Evolutionary conservation across 1,140 invertebrate species (phyloP).

Genomic region (Drosophila mauritiana): DNA sequence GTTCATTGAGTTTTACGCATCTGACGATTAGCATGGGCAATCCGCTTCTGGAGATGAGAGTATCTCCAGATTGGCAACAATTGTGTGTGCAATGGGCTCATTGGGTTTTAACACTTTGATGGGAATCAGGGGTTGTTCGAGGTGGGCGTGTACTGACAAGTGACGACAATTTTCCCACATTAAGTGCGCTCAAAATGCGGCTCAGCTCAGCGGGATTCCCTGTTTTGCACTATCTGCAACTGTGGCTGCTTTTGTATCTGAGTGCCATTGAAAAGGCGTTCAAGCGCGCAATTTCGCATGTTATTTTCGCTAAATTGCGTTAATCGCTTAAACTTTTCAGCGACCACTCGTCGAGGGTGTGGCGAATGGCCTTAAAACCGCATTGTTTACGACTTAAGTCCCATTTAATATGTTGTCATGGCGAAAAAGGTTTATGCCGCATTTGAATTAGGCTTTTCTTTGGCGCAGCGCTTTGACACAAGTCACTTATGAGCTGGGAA

Average conservation of each 20-base stretch:
- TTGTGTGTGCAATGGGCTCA: slow-evolving; percentile 40
- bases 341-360: slow-evolving; percentile 8
- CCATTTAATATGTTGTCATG: slow-evolving; percentile 65
- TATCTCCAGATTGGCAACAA: slow-evolving; percentile 64
- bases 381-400: slow-evolving; percentile 54
- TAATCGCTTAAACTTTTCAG: slow-evolving; percentile 79
- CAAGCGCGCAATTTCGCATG: slow-evolving; percentile 72
- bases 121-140: slow-evolving; percentile 51
- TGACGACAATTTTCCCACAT: slow-evolving; percentile 73
- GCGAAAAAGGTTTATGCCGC: slow-evolving; percentile 54
- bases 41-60: slow-evolving; percentile 57
- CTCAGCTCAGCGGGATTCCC: slow-evolving; percentile 42
- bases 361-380: slow-evolving; percentile 29
- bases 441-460: slow-evolving; percentile 47
- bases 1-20: slow-evolving; percentile 77
- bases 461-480: slow-evolving; percentile 9
- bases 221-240: slow-evolving; percentile 31
- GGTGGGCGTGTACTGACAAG: slow-evolving; percentile 75
- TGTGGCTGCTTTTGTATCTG: slow-evolving; percentile 7
- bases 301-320: slow-evolving; percentile 82
- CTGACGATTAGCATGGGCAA: slow-evolving; percentile 71
- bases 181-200: slow-evolving; percentile 49
- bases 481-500: slow-evolving; percentile 25
- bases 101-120: slow-evolving; percentile 48
- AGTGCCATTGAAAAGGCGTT: slow-evolving; percentile 77